phyloP scores from a whole-genome alignment of 2,113 vertebrate species.

The Setophaga petechia region DNA sequence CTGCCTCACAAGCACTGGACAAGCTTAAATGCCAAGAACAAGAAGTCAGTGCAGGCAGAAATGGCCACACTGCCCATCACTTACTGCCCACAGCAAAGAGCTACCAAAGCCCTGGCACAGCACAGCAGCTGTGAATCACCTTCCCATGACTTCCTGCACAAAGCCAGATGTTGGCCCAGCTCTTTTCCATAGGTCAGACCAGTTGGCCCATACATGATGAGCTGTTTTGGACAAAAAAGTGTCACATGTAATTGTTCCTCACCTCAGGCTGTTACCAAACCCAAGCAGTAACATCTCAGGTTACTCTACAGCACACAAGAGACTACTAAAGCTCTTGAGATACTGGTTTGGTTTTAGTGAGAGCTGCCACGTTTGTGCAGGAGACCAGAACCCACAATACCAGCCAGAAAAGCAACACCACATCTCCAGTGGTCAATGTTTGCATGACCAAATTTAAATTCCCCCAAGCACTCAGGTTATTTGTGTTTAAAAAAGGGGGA shows the following conservation, averaged over 20 bases:
- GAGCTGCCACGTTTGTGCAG: background rate
- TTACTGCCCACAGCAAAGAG: background rate
- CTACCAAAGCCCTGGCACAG: background rate
- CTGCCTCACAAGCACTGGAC: background rate
- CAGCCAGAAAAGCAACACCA: background rate
- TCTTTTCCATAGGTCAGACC: background rate
- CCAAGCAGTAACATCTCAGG: background rate
- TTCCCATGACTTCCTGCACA: background rate
- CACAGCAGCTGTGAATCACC: conserved; percentile 28
- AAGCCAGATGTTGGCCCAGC: background rate
- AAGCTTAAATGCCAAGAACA: background rate
- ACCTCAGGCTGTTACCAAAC: background rate
- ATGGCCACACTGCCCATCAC: background rate
- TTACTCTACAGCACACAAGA: background rate
- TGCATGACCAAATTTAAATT: background rate
- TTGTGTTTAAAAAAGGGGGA: background rate
- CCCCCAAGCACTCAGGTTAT: background rate
- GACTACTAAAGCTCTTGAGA: background rate
- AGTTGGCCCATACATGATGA: background rate
- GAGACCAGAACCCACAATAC: background rate
- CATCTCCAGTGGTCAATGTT: background rate
- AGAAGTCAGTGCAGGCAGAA: background rate
- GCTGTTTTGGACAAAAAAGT: background rate
- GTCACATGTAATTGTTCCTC: background rate
- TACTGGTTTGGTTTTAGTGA: background rate